Evolutionary conservation across 2,888 invertebrate species (phyloP), one percentile per base, ranked within the genome.

Genomic region (Scaptomyza cyrtandrae): DNA sequence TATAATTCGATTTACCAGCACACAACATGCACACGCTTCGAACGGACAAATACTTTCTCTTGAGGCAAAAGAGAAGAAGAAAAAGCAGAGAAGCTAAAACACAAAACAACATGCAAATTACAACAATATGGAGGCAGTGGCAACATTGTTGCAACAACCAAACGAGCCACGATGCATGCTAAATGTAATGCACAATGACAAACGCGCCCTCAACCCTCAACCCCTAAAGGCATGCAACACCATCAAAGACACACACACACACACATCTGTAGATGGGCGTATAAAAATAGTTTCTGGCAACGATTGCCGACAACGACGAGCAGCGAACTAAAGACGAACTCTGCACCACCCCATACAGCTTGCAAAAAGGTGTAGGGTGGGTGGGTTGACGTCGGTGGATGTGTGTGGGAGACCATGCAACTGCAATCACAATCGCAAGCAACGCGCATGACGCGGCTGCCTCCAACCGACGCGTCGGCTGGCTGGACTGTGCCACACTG

Each of bases 131-230:
- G 13, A 35, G 33, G 37, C 50, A 35, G 37, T 11, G 35, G 54
- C 75, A 74, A 83, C 83, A 83, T 74, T 88, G 88, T 88, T 86
- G 81, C 86, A 78, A 54, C 75, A 62, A 41, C 64, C 64, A 72
- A 70, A 75, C 56, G 71, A 57, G 60, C 63, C 75, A 72, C 82
- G 81, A 79, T 83, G 83, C 88, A 77, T 84, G 83, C 80, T 73
- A 73, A 75, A 87, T 70, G 82, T 85, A 87, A 84, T 84, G 82
- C 85, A 84, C 79, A 87, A 76, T 87, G 83, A 84, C 83, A 88
- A 85, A 85, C 80, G 70, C 63, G 49, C 61, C 46, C 60, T 46
- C 62, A 74, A 52, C 61, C 46, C 60, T 46, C 62, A 74, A 52
- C 62, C 66, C 55, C 58, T 59, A 44, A 45, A 53, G 53, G n/a